These are phyloP conservation scores for Epizoanthus illoricatus DNA, from an alignment of 92 coral and sea anemone species.

Conservation along the genomic window DNA sequence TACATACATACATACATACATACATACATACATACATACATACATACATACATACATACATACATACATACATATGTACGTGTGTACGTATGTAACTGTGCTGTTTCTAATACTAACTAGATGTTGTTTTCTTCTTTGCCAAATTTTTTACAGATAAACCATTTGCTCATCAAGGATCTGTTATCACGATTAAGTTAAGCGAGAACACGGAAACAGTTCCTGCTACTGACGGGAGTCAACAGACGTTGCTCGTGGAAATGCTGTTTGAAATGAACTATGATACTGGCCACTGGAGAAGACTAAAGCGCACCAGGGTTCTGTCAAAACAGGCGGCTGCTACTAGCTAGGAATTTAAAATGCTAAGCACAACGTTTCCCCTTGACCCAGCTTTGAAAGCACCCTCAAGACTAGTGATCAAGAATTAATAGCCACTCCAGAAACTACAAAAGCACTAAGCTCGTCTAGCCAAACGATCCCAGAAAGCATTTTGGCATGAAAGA, in stretches of 20 bases:
- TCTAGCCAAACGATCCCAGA: too few species aligned
- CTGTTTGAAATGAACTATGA: slow-evolving; percentile 98
- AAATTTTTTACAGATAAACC: slow-evolving; percentile 73
- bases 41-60: too few species aligned
- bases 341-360: too few species aligned
- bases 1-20: neutral
- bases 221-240: slow-evolving; percentile 74
- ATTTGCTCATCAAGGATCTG: slow-evolving; percentile 87
- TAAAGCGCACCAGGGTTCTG: slow-evolving; percentile 91
- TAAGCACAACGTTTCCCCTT: too few species aligned
- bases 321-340: slow-evolving; percentile 51
- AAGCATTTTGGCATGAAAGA: too few species aligned
- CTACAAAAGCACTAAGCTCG: too few species aligned
- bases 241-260: slow-evolving; percentile 94
- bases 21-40: neutral
- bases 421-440: too few species aligned
- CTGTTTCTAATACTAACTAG: neutral
- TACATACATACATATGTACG: neutral
- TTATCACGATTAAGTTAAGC: slow-evolving; percentile 92
- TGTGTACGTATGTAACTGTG: too few species aligned
- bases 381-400: too few species aligned
- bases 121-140: neutral
- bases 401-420: too few species aligned
- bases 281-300: slow-evolving; percentile 97
- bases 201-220: slow-evolving; percentile 86